phyloP scores from a whole-genome alignment of 2,797 vertebrate genomes.

The Microcaecilia unicolor region DNA sequence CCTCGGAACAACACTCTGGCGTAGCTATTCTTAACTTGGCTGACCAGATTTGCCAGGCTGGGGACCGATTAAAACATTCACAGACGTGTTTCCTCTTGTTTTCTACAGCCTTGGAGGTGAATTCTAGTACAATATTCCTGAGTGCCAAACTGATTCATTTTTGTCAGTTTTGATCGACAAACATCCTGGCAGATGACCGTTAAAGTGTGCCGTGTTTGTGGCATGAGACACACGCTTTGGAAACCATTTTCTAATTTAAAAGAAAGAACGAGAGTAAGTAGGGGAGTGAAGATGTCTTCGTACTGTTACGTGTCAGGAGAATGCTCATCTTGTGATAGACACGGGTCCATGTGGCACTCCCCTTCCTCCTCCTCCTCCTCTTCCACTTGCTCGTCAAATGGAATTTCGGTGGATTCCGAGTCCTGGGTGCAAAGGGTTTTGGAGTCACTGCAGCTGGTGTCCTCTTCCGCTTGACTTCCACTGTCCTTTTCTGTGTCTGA shows the following conservation, averaged over 20 bases:
- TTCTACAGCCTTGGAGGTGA: constrained; percentile 45
- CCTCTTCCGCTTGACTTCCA: constrained; percentile 88
- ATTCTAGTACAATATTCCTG: constrained; percentile 86
- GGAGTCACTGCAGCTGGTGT: constrained; percentile 94
- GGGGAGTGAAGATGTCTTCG: constrained; percentile 36
- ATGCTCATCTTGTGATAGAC: constrained; percentile 58
- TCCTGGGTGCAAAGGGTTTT: constrained; percentile 98
- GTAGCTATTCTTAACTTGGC: constrained; percentile 21
- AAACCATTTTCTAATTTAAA: constrained; percentile 47
- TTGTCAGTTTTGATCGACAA: constrained; percentile 66
- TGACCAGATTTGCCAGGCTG: constrained; percentile 20
- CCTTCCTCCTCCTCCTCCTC: constrained; percentile 71
- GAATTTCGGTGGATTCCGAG: constrained; percentile 94
- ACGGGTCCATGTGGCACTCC: constrained; percentile 54
- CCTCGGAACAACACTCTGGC: constrained; percentile 30
- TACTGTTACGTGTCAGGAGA: constrained; percentile 76
- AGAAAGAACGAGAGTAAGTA: constrained; percentile 7
- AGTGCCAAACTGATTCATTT: constrained; percentile 87
- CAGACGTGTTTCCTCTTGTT: constrained; percentile 20
- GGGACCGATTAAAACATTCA: constrained; percentile 25
- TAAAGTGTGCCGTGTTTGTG: constrained; percentile 60
- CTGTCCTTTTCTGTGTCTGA: constrained; percentile 96
- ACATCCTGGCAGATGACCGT: constrained; percentile 62
- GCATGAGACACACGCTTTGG: constrained; percentile 73
- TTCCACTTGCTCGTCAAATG: constrained; percentile 86